Conservation (phyloP, 2,113 vertebrate species). For the Oreochromis niloticus region DNA sequence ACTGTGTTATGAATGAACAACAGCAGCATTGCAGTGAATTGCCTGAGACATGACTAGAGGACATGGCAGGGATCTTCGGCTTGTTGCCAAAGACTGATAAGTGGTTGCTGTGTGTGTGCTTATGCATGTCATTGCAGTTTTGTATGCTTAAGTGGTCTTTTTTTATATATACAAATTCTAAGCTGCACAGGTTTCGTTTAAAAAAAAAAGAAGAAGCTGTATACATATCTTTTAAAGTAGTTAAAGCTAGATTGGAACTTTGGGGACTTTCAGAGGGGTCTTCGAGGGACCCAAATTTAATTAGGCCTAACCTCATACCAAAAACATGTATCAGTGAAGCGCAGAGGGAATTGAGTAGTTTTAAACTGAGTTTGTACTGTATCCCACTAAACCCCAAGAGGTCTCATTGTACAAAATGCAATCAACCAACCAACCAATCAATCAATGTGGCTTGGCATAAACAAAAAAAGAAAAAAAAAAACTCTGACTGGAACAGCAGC, state of each 20-base stretch:
- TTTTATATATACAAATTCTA: neutral
- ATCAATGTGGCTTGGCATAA: neutral
- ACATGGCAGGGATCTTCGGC: constrained; percentile 37
- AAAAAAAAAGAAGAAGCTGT: neutral
- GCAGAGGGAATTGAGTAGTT: neutral
- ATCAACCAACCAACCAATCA: neutral
- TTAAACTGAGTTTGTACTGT: neutral
- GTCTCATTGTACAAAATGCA: neutral
- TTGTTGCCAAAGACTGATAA: constrained; percentile 30
- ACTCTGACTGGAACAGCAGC: neutral
- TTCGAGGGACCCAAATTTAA: neutral
- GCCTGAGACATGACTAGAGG: constrained; percentile 34
- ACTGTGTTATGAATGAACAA: constrained; percentile 9
- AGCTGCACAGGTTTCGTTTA: neutral
- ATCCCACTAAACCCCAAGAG: neutral
- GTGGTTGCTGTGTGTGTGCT: neutral
- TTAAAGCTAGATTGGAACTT: neutral
- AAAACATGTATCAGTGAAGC: neutral
- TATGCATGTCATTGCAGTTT: neutral
- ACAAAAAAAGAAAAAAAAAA: neutral
- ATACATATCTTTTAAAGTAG: neutral
- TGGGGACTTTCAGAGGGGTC: neutral
- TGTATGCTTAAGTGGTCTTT: neutral
- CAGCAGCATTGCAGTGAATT: constrained; percentile 52
- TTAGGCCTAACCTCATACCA: neutral